These are phyloP conservation scores for Lymantria monacha DNA, from an alignment of 2,888 invertebrate genomes.

Conservation along the genomic window DNA sequence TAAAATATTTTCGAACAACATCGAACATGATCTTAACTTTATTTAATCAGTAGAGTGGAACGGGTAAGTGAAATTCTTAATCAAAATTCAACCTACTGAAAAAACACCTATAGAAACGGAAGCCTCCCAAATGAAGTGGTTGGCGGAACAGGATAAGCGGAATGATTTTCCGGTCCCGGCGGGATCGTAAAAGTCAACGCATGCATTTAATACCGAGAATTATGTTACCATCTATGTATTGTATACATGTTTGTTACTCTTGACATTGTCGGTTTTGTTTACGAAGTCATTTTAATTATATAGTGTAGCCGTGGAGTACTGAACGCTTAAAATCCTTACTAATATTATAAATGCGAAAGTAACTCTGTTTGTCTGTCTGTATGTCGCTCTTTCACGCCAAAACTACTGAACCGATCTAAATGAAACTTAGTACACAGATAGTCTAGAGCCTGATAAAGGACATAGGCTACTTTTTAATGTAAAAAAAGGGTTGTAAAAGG, in stretches of 20 bases:
- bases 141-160: slow-evolving; percentile 54
- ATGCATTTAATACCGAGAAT: slow-evolving; percentile 66
- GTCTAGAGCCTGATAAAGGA: too few species aligned
- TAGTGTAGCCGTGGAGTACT: too few species aligned
- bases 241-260: slow-evolving; percentile 9
- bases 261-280: not conserved
- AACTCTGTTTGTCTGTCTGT: too few species aligned
- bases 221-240: slow-evolving; percentile 36
- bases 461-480: too few species aligned
- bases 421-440: too few species aligned
- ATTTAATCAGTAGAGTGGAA: slow-evolving; percentile 9
- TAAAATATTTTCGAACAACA: not conserved
- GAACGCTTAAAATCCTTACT: too few species aligned
- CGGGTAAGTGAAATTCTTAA: slow-evolving; percentile 33
- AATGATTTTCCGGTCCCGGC: slow-evolving; percentile 61
- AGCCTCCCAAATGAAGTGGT: slow-evolving; percentile 54
- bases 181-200: slow-evolving; percentile 68
- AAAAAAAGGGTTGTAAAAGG: too few species aligned
- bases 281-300: not conserved
- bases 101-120: slow-evolving; percentile 47
- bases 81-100: slow-evolving; percentile 48
- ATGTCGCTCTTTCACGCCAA: too few species aligned
- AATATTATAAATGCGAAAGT: too few species aligned
- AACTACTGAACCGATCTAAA: too few species aligned
- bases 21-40: slow-evolving; percentile 1